Base-by-base conservation (phyloP, 1,140 invertebrate genomes). In the Gyrodactylus bullatarudis region DNA sequence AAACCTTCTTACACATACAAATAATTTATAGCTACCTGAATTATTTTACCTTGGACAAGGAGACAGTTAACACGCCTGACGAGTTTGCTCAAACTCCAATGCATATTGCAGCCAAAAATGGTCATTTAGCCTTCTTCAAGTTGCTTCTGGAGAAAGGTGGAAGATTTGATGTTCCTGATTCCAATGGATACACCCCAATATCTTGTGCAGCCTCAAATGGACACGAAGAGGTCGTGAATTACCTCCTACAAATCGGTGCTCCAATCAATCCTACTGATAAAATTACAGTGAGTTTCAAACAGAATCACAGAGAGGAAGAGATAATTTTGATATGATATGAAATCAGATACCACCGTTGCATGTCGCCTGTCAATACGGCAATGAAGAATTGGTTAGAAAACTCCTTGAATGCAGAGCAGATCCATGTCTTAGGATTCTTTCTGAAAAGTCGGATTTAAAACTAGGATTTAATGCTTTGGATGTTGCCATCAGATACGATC, bases 21-120 rank as follows among this genome's bases (percentile, higher is more conserved):
- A n/a, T n/a, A n/a, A n/a, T n/a, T n/a, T n/a, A n/a, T 54, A 54
- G 34, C 34, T 54, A 54, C 34, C 8, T 54, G 8, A 8, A 54
- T 54, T 54, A n/a, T n/a, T n/a, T 54, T n/a, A n/a, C 8, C 8
- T 54, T 54, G 34, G 8, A 16, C 74, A 78, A 77, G 1, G 80
- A 79, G 71, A 77, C 79, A 73, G 75, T 80, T 54, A 79, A 80
- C 71, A 78, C 77, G 69, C 83, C 82, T 74, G 83, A 83, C 78
- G 82, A 83, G 74, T 80, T 82, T 74, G 82, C 82, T 75, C 78
- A 82, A 75, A 83, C 82, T n/a, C 81, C 82, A 68, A 72, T 83
- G n/a, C 82, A 83, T 76, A 76, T 83, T 8, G 82, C 82, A 71
- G 80, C 81, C 23, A 79, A 79, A 74, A 77, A 77, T 76, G 82